phyloP scores from a whole-genome alignment of 2,888 invertebrate genomes.

The Oligia fasciuncula region DNA sequence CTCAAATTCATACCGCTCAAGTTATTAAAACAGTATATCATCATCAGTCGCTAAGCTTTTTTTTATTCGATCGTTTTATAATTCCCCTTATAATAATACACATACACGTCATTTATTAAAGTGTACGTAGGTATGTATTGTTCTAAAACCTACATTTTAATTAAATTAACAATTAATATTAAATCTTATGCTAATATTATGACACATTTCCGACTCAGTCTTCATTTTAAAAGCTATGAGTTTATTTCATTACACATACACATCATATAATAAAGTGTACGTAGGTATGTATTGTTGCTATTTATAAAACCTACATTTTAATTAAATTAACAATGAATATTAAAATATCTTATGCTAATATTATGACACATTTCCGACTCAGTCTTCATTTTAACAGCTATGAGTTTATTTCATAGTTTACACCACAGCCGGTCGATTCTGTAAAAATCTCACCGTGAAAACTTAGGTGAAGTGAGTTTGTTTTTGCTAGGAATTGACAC shows the following conservation, averaged over 20 bases:
- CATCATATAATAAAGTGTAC: not conserved
- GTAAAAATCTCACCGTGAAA: no score
- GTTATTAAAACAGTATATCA: no score
- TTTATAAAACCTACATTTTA: constrained; percentile 14
- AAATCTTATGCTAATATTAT: constrained; percentile 30
- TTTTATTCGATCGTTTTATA: no score
- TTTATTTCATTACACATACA: not conserved
- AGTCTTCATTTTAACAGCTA: not conserved
- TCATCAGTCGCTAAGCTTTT: no score
- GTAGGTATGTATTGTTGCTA: not conserved
- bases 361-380: constrained; percentile 47
- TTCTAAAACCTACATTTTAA: constrained; percentile 17
- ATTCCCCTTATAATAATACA: not conserved
- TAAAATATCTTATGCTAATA: constrained; percentile 10
- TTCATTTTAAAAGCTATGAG: not conserved
- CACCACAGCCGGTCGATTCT: no score
- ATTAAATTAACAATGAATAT: constrained; percentile 26
- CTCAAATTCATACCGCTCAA: no score
- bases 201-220: constrained; percentile 38
- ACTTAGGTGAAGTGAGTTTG: no score
- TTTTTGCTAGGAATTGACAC: no score
- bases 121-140: not conserved
- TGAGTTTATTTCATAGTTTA: not conserved
- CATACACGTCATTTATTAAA: no score
- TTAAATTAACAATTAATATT: constrained; percentile 23